A percentile compares a stretch with the other conserved stretches of the same genome.
Evolutionary conservation across 2,797 vertebrate genomes (phyloP).

Genomic region (Kryptolebias ocellatus): DNA sequence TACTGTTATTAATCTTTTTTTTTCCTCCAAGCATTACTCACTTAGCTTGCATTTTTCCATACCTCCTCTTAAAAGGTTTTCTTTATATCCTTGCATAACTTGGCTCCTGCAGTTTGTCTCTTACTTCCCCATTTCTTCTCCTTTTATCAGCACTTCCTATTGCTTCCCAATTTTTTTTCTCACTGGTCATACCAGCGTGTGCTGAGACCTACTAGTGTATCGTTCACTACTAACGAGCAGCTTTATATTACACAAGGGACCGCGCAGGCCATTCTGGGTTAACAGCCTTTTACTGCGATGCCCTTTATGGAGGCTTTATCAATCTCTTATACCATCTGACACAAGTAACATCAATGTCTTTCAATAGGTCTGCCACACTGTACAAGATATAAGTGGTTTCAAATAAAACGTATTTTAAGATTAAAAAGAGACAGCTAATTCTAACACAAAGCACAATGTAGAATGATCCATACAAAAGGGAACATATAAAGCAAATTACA

Average conservation of each 20-base stretch:
- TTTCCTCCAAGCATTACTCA: conserved; percentile 7
- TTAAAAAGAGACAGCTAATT: conserved; percentile 21
- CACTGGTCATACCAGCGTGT: conserved; percentile 51
- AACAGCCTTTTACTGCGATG: conserved; percentile 81
- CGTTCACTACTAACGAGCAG: conserved; percentile 80
- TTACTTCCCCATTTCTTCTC: conserved; percentile 27
- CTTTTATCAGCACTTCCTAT: conserved; percentile 53
- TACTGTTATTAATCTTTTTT: conserved; percentile 4
- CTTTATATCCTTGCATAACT: neutral
- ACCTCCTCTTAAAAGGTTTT: conserved; percentile 7
- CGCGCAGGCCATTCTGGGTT: conserved; percentile 76
- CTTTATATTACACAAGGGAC: conserved; percentile 80
- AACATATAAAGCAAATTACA: neutral
- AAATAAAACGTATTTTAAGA: conserved; percentile 39
- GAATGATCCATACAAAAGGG: neutral
- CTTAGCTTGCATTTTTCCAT: conserved; percentile 8
- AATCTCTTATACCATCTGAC: conserved; percentile 76
- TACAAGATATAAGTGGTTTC: conserved; percentile 44
- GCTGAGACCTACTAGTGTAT: conserved; percentile 77
- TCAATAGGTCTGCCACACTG: conserved; percentile 56
- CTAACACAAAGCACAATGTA: neutral
- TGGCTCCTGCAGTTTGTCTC: conserved; percentile 23
- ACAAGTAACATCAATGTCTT: conserved; percentile 65
- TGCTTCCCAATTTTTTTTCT: conserved; percentile 47
- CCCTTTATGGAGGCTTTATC: conserved; percentile 79